phyloP scores from a whole-genome alignment of 2,797 vertebrate genomes.

The Galago senegalensis region DNA sequence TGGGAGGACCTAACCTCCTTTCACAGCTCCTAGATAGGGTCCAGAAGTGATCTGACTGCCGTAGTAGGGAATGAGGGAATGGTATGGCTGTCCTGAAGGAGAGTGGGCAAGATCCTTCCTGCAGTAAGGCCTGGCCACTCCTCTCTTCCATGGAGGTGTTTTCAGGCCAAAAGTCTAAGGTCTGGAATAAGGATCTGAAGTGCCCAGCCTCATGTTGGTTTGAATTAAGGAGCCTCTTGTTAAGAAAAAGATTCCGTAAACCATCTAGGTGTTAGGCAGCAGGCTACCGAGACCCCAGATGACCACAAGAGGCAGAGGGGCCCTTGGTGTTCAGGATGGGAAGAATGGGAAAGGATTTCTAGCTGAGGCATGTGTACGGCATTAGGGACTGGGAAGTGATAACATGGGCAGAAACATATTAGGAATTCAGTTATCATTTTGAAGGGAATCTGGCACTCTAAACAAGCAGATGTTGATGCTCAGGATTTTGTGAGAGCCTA shows the following conservation, averaged over 20 bases:
- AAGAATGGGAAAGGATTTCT: neutral
- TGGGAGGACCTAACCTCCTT: neutral
- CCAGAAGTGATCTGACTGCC: neutral
- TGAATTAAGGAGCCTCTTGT: neutral
- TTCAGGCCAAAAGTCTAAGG: neutral
- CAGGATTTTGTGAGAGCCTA: neutral
- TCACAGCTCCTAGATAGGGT: neutral
- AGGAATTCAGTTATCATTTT: neutral
- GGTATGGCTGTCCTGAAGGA: neutral
- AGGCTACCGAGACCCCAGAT: neutral
- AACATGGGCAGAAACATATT: neutral
- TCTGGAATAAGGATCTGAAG: neutral
- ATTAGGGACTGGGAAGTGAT: too few species aligned
- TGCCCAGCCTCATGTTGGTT: neutral
- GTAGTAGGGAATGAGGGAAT: neutral
- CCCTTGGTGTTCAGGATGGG: neutral
- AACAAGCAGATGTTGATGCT: neutral
- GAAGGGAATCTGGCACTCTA: neutral
- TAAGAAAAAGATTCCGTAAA: neutral
- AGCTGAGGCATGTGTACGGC: too few species aligned
- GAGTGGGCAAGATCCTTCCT: neutral
- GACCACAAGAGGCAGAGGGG: neutral
- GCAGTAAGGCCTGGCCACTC: neutral
- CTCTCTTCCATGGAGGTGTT: neutral
- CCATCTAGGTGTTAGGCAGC: neutral